Evolutionary conservation across 1,140 invertebrate species (phyloP), one percentile per base, ranked within the genome.

Genomic region (Diplogasteroides magnus): DNA sequence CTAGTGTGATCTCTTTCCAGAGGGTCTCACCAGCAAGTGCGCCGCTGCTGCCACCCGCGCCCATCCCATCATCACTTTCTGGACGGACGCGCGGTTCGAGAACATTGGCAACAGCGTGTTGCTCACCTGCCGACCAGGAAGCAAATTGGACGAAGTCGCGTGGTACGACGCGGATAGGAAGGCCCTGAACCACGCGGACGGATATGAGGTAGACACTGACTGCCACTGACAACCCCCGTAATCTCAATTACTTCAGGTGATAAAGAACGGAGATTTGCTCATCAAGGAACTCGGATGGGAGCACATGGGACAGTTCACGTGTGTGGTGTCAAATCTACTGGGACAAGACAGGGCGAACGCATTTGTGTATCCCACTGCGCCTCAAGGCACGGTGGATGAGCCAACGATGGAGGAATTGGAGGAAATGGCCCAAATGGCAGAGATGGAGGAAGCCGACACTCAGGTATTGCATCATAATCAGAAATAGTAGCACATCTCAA

Each of bases 251-350:
- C 76, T 75, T 61, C 76, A 89, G 87, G 78, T 90, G 1, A 84
- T 89, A 65, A 84, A 86, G 19, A 88, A 87, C 76, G 91, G 91
- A 0, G 89, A 90, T 76, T 84, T 93, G 2, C 76, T 90, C 1
- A 90, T 93, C 68, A 83, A 84, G 6, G 85, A 87, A 31, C 80
- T 92, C 19, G 84, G 83, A 23, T 93, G 90, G 89, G 83, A 85
- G 25, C 90, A 92, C 78, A 92, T 92, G 90, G 91, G 90, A 29
- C 85, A 84, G 13, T 93, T 89, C 84, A 88, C 86, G 1, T 93
- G 91, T 78, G 84, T 88, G 0, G 90, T 89, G 2, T 86, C 87
- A 69, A 91, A 91, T 81, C 65, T 83, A 1, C 83, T 86, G 31
- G 89, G 89, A 13, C 85, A 87, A 61, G 89, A 90, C 74, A 83